These are phyloP conservation scores for Syngnathus acus DNA, from an alignment of 2,797 vertebrate genomes.

Conservation along the genomic window DNA sequence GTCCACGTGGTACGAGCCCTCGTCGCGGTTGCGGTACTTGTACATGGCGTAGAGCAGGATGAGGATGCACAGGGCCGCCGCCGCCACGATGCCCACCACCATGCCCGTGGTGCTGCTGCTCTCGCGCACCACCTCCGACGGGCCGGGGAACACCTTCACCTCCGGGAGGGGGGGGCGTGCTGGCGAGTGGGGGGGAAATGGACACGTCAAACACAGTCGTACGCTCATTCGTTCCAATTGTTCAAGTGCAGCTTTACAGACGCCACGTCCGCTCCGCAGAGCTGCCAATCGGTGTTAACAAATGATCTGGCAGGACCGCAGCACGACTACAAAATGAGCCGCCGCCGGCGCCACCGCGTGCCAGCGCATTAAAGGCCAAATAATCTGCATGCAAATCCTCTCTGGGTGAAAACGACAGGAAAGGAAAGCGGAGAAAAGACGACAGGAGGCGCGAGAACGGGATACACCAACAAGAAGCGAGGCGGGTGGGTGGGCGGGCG, in stretches of 20 bases:
- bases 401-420: neutral
- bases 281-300: neutral
- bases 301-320: neutral
- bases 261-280: neutral
- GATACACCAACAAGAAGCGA: neutral
- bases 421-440: conserved; percentile 1
- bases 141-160: conserved; percentile 82
- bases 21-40: conserved; percentile 98
- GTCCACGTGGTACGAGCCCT: conserved; percentile 97
- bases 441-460: conserved; percentile 4
- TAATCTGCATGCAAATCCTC: neutral
- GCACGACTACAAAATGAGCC: neutral
- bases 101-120: conserved; percentile 98
- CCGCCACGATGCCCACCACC: conserved; percentile 97
- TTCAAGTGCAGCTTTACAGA: no score
- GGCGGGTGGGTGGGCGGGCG: conserved; percentile 9
- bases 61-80: conserved; percentile 95
- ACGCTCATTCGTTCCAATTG: no score
- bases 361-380: neutral
- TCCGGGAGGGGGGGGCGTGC: conserved; percentile 75
- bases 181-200: conserved; percentile 12
- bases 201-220: no score
- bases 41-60: conserved; percentile 99
- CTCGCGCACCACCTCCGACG: conserved; percentile 88
- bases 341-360: neutral